phyloP scores from a whole-genome alignment of 2,888 invertebrate species.

The Ecliptopera silaceata region DNA sequence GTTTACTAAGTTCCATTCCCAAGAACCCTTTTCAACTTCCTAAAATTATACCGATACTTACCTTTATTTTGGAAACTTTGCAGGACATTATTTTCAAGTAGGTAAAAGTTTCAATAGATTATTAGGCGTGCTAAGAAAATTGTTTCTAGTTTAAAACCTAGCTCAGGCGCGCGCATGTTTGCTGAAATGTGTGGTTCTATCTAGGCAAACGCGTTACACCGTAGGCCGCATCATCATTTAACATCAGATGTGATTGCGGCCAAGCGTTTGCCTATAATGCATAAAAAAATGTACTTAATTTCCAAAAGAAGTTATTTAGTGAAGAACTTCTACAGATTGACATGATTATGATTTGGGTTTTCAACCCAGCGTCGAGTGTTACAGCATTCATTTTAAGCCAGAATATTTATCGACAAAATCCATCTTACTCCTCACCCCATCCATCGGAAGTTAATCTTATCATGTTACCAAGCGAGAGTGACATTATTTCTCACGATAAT shows the following conservation, averaged over 20 bases:
- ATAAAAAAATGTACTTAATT: too few species aligned
- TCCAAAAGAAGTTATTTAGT: too few species aligned
- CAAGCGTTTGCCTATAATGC: too few species aligned
- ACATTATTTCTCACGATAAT: slow-evolving; percentile 4
- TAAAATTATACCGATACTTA: slow-evolving; percentile 17
- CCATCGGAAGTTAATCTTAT: slow-evolving; percentile 14
- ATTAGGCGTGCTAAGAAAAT: background rate
- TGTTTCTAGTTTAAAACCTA: background rate
- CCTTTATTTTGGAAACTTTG: slow-evolving; percentile 15
- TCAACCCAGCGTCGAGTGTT: too few species aligned
- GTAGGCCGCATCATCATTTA: too few species aligned
- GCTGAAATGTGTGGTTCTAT: too few species aligned
- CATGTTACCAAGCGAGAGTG: background rate
- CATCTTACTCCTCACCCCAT: background rate
- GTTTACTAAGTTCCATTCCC: slow-evolving; percentile 19
- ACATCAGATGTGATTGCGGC: too few species aligned
- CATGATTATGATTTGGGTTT: too few species aligned
- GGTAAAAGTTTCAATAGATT: background rate
- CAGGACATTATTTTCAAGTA: slow-evolving; percentile 7
- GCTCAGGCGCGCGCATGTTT: too few species aligned
- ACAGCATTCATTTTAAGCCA: background rate
- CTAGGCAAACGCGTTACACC: too few species aligned
- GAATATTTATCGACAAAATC: background rate
- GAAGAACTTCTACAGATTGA: too few species aligned
- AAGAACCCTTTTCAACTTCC: slow-evolving; percentile 18